Base-by-base conservation (phyloP, 1,140 invertebrate species). In the Vollenhovia emeryi region DNA sequence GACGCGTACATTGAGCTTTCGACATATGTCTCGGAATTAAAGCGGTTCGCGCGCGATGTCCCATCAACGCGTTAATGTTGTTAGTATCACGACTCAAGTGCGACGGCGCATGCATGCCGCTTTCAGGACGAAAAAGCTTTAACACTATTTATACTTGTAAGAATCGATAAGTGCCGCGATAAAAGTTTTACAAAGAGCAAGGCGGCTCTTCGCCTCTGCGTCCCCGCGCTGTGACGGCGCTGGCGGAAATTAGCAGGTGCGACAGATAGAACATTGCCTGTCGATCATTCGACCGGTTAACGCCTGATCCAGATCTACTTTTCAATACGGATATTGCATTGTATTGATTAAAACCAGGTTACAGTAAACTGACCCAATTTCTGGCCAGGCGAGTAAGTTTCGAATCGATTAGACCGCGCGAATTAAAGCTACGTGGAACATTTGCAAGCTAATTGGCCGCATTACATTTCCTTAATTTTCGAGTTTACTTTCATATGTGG, bases 131-230 rank as follows among this genome's bases (percentile, higher is more conserved):
- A 74, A 74, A 48, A 40, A 73, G 68, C 68, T 73, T 62, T 43
- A 64, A 85, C 68, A 18, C 86, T 89, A 89, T 89, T 89, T 89
- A 79, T 88, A 75, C 59, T 85, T 85, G 48, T 71, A 15, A 45
- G 24, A 71, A 88, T 88, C 87, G 82, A 88, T 88, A 57, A 18
- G 24, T n/a, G 24, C 15, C 57, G 55, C 5, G 43, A 59, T 24
- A 18, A 78, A n/a, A 78, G 27, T 71, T 80, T 76, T 43, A 43
- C 45, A 85, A 85, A 68, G 18, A 66, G 64, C 40, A 52, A 48
- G n/a, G 66, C 24, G 27, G 45, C 36, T n/a, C n/a, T 45, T 73
- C 13, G 48, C 36, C 9, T 2, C 18, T 40, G 13, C 13, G 9
- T 15, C 11, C 6, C 18, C 43, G 15, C 5, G 18, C 33, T 24